Percentiles rank a stretch among this genome's conserved stretches.
Conservation (phyloP, 1,140 invertebrate genomes). For the Liolophura sinensis region DNA sequence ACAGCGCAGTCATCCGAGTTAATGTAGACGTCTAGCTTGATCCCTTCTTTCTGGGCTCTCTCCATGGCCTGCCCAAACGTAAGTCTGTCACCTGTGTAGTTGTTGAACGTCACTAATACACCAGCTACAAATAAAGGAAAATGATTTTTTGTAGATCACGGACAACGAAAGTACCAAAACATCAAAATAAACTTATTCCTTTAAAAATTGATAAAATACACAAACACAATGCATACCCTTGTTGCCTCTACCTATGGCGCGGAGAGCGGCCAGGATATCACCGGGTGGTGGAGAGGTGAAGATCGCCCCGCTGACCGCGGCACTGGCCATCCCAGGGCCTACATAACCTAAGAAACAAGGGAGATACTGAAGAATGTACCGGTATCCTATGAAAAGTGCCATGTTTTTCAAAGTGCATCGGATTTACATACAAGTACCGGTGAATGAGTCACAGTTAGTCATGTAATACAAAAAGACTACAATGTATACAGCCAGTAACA, state of each 20-base stretch:
- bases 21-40: conserved; percentile 70
- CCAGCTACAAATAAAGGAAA: conserved; percentile 64
- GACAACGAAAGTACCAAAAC: no score
- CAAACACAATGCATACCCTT: conserved; percentile 12
- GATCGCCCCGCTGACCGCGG: conserved; percentile 74
- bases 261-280: conserved; percentile 70
- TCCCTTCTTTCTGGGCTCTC: conserved; percentile 67
- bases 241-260: conserved; percentile 60
- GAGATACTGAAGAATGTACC: conserved; percentile 9
- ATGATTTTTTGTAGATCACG: no score
- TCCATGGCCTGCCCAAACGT: conserved; percentile 85
- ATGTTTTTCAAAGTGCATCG: no score
- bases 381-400: no score
- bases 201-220: background rate
- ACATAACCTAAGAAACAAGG: conserved; percentile 72
- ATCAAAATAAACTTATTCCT: background rate
- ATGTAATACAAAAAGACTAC: conserved; percentile 13
- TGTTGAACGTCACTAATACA: conserved; percentile 75
- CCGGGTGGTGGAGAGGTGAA: conserved; percentile 79
- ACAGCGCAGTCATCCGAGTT: conserved; percentile 77
- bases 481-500: no score
- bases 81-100: conserved; percentile 86
- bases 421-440: no score
- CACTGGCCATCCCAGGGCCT: conserved; percentile 76
- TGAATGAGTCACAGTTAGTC: conserved; percentile 3